Evolutionary conservation across 2,797 vertebrate species (phyloP), one percentile per base, ranked within the genome.

Genomic region (Sus cebifrons): DNA sequence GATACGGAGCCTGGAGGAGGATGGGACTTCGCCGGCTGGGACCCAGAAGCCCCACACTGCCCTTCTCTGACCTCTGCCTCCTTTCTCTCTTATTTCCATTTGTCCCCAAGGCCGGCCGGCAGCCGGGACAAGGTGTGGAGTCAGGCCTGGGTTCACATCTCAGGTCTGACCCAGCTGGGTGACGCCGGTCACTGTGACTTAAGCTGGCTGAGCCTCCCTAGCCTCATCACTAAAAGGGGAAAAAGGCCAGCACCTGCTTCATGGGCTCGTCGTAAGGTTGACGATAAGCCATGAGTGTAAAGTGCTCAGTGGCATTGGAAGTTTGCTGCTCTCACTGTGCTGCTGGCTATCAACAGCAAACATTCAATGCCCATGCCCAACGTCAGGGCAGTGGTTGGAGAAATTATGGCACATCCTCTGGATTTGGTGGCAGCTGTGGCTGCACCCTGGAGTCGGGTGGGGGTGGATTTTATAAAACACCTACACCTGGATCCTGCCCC

Each of bases 271-370:
- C 5, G 0, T 5, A 6, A 54, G 78, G 6, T 4, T 29, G 68
- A 6, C n/a, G 0, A 3, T 18, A 9, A 0, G 6, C 18, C 13
- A 1, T 3, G n/a, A 16, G 52, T 10, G 44, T 36, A 15, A 16
- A 83, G 77, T 21, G 18, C 75, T 32, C 58, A 3, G 67, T 1
- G 5, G 52, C 29, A 5, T 18, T 49, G 6, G 54, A 11, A 5
- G 14, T 54, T 36, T n/a, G 27, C 40, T 36, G 36, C 36, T 36
- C 25, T 1, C 3, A 5, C 14, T 18, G 5, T 5, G 29, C 18
- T 29, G 29, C 7, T 32, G 27, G 29, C 32, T 62, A 68, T 13
- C 25, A 40, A 68, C 3, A 58, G 25, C 75, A 79, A 77, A 77
- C 36, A 8, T 54, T 44, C 73, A 21, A 15, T 1, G 16, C n/a